Evolutionary conservation across 1,140 invertebrate genomes (phyloP).

Genomic region (Meloidogyne hapla): DNA sequence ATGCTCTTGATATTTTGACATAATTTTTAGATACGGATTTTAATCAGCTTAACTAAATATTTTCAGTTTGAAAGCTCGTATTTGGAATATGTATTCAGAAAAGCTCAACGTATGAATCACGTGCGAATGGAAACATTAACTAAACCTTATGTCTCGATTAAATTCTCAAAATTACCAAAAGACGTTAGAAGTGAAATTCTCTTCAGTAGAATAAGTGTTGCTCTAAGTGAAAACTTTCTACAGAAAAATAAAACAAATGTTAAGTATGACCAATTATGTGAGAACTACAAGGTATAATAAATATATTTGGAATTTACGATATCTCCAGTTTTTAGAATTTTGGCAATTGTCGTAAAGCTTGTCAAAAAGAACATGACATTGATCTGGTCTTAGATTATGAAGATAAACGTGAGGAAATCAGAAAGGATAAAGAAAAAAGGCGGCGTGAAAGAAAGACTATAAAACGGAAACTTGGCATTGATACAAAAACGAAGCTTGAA

Average conservation of each 20-base stretch:
- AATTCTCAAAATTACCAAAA: conserved; percentile 32
- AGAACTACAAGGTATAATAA: conserved; percentile 2
- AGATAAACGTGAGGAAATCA: neutral
- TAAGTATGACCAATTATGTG: conserved; percentile 9
- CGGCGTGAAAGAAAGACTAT: neutral
- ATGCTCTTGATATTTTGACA: no score
- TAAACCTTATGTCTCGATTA: conserved; percentile 31
- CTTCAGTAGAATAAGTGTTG: conserved; percentile 16
- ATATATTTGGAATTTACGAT: neutral
- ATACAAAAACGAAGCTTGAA: no score
- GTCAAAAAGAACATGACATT: conserved; percentile 27
- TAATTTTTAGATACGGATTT: no score
- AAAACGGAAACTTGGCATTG: neutral
- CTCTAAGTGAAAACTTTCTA: conserved; percentile 6
- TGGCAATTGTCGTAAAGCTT: conserved; percentile 20
- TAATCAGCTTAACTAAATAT: neutral
- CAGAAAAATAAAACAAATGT: neutral
- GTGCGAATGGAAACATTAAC: neutral
- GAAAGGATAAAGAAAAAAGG: conserved; percentile 8
- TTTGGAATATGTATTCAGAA: conserved; percentile 55
- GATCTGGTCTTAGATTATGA: conserved; percentile 25
- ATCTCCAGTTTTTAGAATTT: conserved; percentile 18
- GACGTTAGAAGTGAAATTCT: conserved; percentile 2
- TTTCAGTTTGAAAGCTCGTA: conserved; percentile 35
- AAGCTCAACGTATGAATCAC: conserved; percentile 44